Conservation (phyloP, 2,888 invertebrate genomes). For the Orchesella flavescens region DNA sequence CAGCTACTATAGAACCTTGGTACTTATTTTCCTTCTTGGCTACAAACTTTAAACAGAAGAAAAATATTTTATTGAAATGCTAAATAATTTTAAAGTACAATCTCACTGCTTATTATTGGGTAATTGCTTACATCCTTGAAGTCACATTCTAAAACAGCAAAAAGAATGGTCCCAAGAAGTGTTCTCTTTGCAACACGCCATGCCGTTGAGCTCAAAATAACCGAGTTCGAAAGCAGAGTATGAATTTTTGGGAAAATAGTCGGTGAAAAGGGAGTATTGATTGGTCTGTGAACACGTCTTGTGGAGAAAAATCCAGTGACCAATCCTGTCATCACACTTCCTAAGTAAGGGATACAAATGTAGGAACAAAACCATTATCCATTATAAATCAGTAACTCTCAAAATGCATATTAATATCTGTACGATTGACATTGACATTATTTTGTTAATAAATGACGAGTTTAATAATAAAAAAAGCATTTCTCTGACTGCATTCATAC, state of each 20-base stretch:
- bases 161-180: conserved; percentile 52
- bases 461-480: too few relatives aligned
- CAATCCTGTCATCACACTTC: conserved; percentile 46
- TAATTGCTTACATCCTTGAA: conserved; percentile 57
- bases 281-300: conserved; percentile 50
- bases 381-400: too few relatives aligned
- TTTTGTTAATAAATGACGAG: too few relatives aligned
- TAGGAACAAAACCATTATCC: too few relatives aligned
- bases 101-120: too few relatives aligned
- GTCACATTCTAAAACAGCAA: conserved; percentile 65
- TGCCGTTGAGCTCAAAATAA: conserved; percentile 52
- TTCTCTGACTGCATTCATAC: too few relatives aligned
- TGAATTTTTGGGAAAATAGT: conserved; percentile 26
- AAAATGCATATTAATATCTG: too few relatives aligned
- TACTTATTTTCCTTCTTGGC: conserved; percentile 56
- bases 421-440: too few relatives aligned
- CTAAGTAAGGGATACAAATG: too few relatives aligned
- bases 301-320: conserved; percentile 58
- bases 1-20: conserved; percentile 61
- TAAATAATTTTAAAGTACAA: conserved; percentile 1
- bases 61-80: conserved; percentile 7
- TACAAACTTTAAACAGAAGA: conserved; percentile 48
- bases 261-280: conserved; percentile 39
- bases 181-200: conserved; percentile 59
- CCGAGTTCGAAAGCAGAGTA: conserved; percentile 32